phyloP scores from a whole-genome alignment of 2,797 vertebrate species.

The Glossophaga mutica region DNA sequence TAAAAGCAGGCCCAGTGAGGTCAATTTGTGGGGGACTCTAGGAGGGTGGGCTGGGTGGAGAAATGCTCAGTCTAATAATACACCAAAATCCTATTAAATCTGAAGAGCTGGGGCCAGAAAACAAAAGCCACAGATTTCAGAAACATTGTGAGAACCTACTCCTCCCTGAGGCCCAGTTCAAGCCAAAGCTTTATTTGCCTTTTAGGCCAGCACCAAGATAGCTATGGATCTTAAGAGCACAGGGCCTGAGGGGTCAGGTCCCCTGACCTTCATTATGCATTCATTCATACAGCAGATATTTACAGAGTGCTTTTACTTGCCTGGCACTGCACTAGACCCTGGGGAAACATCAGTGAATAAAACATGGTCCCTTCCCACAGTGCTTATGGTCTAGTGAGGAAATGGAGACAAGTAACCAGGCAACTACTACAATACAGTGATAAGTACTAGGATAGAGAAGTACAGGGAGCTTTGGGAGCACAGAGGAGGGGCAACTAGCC shows the following conservation, averaged over 20 bases:
- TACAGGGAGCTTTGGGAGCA: background rate
- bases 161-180: background rate
- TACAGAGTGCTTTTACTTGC: slow-evolving; percentile 69
- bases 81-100: background rate
- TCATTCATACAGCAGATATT: slow-evolving; percentile 62
- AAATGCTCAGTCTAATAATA: background rate
- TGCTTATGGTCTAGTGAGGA: slow-evolving; percentile 50
- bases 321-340: slow-evolving; percentile 52
- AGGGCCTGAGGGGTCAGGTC: background rate
- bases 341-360: slow-evolving; percentile 67
- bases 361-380: slow-evolving; percentile 60
- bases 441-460: slow-evolving; percentile 34
- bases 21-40: slow-evolving; percentile 64
- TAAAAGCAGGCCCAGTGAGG: slow-evolving; percentile 75
- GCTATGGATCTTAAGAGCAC: background rate
- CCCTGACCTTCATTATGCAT: background rate
- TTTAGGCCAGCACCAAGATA: background rate
- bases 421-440: slow-evolving; percentile 48
- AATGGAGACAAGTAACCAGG: slow-evolving; percentile 63
- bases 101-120: background rate
- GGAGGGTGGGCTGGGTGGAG: slow-evolving; percentile 57
- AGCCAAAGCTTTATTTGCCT: slow-evolving; percentile 41
- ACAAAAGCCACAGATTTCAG: slow-evolving; percentile 15
- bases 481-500: background rate
- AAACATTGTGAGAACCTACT: background rate